Base-by-base conservation (phyloP, 2,888 invertebrate genomes). In the Lithophane socia region DNA sequence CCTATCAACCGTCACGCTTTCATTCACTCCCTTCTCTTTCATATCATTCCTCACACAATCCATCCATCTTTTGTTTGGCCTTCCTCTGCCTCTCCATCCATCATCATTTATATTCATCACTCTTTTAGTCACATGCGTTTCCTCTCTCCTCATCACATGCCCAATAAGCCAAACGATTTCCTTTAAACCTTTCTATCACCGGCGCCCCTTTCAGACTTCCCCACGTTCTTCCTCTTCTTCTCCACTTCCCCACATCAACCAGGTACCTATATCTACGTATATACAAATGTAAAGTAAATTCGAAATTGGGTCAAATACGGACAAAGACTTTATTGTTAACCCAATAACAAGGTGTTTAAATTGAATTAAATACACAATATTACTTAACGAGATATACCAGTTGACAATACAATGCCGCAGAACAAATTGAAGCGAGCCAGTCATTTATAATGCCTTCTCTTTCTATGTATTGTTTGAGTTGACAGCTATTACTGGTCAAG, bases 401-500 rank as follows among this genome's bases (percentile, higher is more conserved):
- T 77, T 74, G 66, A 84, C 79, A 78, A 87, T 75, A 91, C 90
- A 91, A 91, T 88, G 63, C 60, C 68, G 82, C 86, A 85, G 86
- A 90, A 90, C 91, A 91, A 92, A 92, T 92, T 90, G 87, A 90
- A 90, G 86, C 87, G 83, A 86, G 85, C 80, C 82, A 83, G 82
- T 80, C 83, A 80, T 85, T 87, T 84, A 90, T 89, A 91, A 90
- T 89, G 81, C 84, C 78, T 82, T 79, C 87, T 87, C 87, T 81
- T 86, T 82, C 88, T 77, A 75, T 73, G 81, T 87, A 92, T 92
- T 92, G 91, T 92, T 86, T 83, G 81, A 82, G 85, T 80, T 91
- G 92, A 91, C 92, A 90, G 84, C 87, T 80, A 82, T 69, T 65
- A 74, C 49, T 58, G 75, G 21, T 13, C 72, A 87, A 86, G 87